Evolutionary conservation across 2,888 invertebrate genomes (phyloP).

Genomic region (Argyresthia albistria): DNA sequence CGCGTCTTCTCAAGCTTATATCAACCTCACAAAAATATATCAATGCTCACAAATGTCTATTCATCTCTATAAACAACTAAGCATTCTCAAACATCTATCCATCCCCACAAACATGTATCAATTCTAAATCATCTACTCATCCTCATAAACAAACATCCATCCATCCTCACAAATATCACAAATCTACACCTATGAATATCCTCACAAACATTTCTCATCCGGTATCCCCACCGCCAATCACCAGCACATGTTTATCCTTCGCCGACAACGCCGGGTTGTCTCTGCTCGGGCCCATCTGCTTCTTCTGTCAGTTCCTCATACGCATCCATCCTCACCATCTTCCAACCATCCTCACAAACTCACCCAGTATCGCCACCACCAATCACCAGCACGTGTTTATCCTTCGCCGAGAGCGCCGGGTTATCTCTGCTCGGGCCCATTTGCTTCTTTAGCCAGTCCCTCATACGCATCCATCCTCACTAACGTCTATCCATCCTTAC

Average conservation of each 20-base stretch:
- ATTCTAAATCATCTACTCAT: too few species aligned
- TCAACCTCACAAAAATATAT: too few species aligned
- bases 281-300: conserved; percentile 80
- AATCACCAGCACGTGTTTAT: conserved; percentile 95
- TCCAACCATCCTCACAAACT: too few species aligned
- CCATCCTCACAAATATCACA: too few species aligned
- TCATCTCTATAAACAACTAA: too few species aligned
- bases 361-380: conserved; percentile 89
- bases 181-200: background rate
- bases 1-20: too few species aligned
- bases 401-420: conserved; percentile 82
- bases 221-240: conserved; percentile 91
- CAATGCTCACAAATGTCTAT: too few species aligned
- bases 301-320: conserved; percentile 95
- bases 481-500: too few species aligned
- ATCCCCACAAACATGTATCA: too few species aligned
- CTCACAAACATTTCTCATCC: conserved; percentile 67
- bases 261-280: conserved; percentile 75
- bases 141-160: too few species aligned
- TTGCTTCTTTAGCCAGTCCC: conserved; percentile 96
- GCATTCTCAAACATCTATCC: too few species aligned
- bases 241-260: conserved; percentile 93
- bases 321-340: background rate
- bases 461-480: conserved; percentile 51
- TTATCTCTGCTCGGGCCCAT: conserved; percentile 69